phyloP scores from a whole-genome alignment of 2,888 invertebrate genomes.

The Andrena camellia region DNA sequence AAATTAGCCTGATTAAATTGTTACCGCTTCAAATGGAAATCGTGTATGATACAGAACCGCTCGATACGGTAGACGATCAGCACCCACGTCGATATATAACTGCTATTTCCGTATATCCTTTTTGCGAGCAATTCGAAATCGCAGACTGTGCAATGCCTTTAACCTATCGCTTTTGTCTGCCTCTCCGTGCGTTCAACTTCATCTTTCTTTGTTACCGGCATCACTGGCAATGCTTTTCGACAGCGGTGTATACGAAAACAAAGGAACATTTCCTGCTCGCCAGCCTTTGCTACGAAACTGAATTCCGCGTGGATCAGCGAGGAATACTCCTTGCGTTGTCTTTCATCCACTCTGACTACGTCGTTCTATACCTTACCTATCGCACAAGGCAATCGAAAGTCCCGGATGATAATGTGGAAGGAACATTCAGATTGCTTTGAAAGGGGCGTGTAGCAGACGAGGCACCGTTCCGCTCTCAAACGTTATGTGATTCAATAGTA shows the following conservation, averaged over 20 bases:
- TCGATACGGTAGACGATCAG: constrained; percentile 4
- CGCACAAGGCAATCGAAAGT: constrained; percentile 25
- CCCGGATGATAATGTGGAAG: constrained; percentile 3
- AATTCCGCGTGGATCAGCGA: constrained; percentile 12
- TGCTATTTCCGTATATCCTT: constrained; percentile 28
- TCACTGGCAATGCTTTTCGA: constrained; percentile 34
- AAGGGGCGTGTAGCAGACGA: not conserved
- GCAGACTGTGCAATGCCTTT: constrained; percentile 17
- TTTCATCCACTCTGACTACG: constrained; percentile 4
- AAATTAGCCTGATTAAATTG: constrained; percentile 32
- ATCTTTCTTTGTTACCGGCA: constrained; percentile 45
- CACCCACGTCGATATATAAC: not conserved
- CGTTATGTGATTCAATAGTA: not conserved
- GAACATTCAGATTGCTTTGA: constrained; percentile 2
- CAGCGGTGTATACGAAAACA: constrained; percentile 47
- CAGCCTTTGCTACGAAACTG: constrained; percentile 32
- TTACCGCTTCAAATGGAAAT: constrained; percentile 48
- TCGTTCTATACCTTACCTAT: constrained; percentile 5
- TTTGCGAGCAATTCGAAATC: constrained; percentile 41
- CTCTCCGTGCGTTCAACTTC: constrained; percentile 10
- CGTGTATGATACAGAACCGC: constrained; percentile 8
- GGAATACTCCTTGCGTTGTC: constrained; percentile 6
- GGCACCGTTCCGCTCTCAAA: not conserved
- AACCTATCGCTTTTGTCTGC: constrained; percentile 15
- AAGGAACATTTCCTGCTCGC: constrained; percentile 31